Base-by-base conservation (phyloP, 2,113 vertebrate genomes). In the Carassius gibelio region DNA sequence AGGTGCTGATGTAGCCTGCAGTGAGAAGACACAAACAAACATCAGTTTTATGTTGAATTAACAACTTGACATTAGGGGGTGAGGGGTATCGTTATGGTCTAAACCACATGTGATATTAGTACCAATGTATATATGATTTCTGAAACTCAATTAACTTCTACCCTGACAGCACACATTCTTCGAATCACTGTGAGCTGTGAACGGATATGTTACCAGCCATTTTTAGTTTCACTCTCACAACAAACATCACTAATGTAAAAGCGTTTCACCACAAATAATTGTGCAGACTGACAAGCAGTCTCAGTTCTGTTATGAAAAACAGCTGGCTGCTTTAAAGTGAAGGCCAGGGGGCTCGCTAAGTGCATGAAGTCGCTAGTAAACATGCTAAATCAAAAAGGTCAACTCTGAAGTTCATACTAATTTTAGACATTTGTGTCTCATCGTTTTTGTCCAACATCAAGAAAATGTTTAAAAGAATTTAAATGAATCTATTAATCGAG, bases 1-100 rank as follows among this genome's bases (percentile, higher is more conserved):
- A 91, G 86, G 95, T 91, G 82, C 94, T 92, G 84, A 95, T 91
- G 89, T 92, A 97, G 88, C 96, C 98, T 99, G 90, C 75, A 91
- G 92, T 88, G 91, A 88, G 93, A 84, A 57, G 30, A 82, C 52
- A 38, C 30, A 30, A 82, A 82, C 75, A 17, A 34, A 90, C 34
- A 75, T 84, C 64, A 80, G 71, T 84, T 82, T 87, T 15, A 68
- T 45, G 30, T 75, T 82, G 36, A 81, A 64, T 64, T 66, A 84
- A 80, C 42, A 82, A 75, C n/a, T 68, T 68, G 15, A 81, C 15
- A 69, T 68, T 69, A 48, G 3, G 11, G 61, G 30, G 30, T 30
- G 30, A 2, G 30, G 23, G 45, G 48, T 8, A 15, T 59, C 1
- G 42, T 78, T 66, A 88, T 61, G 78, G 84, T 78, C 74, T 79